Conservation (phyloP, 2,888 invertebrate genomes). For the Morpho achilles region DNA sequence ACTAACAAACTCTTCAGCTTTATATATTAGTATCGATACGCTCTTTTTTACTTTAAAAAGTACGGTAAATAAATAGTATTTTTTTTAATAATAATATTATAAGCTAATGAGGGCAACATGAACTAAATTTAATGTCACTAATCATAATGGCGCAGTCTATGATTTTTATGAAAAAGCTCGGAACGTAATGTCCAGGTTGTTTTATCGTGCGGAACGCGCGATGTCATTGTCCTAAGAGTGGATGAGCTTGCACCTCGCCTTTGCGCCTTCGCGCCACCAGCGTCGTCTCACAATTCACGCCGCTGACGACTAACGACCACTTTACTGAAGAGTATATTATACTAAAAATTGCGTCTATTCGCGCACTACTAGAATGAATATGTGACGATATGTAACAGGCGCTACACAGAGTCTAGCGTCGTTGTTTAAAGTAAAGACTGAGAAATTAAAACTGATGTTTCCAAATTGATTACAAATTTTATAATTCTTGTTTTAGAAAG, state of each 20-base stretch:
- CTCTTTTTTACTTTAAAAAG: too few relatives aligned
- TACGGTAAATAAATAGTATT: too few relatives aligned
- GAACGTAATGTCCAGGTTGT: slow-evolving; percentile 45
- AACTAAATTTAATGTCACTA: too few relatives aligned
- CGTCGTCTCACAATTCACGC: slow-evolving; percentile 15
- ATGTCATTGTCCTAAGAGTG: slow-evolving; percentile 74
- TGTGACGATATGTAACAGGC: neutral
- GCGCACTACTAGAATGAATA: neutral
- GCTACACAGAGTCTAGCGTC: too few relatives aligned
- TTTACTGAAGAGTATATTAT: slow-evolving; percentile 14
- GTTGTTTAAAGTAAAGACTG: too few relatives aligned
- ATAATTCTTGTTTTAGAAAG: too few relatives aligned
- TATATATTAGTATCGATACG: too few relatives aligned
- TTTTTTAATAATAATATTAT: too few relatives aligned
- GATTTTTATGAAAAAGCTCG: slow-evolving; percentile 27
- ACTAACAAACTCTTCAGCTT: too few relatives aligned
- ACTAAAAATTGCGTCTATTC: slow-evolving; percentile 8
- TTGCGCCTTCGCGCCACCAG: slow-evolving; percentile 13
- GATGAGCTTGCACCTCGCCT: slow-evolving; percentile 38
- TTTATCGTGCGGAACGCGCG: slow-evolving; percentile 75
- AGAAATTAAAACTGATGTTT: too few relatives aligned
- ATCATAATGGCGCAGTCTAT: neutral
- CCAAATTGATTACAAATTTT: too few relatives aligned
- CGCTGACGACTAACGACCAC: slow-evolving; percentile 18
- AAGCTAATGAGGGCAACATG: too few relatives aligned